Evolutionary conservation across 2,113 vertebrate genomes (phyloP), one percentile per base, ranked within the genome.

Genomic region (Rhineura floridana): DNA sequence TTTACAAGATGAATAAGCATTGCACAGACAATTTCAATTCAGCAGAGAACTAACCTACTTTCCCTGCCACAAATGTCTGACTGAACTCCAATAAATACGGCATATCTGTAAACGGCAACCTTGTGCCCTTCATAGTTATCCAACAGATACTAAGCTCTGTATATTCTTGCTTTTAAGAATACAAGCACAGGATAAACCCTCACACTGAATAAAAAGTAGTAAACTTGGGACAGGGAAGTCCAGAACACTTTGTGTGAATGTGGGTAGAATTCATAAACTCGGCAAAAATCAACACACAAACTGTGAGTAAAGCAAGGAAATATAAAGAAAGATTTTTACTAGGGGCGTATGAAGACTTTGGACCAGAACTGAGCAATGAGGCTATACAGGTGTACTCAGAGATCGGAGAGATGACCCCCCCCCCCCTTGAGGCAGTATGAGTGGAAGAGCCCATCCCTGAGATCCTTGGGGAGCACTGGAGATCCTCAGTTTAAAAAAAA

Each of bases 1-100:
- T 86, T 86, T 77, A 65, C 84, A 86, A 59, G 72, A 77, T 36
- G 19, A 63, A 77, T 63, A 77, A 77, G 55, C 52, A 25, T 65
- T 77, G 39, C 59, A 42, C 55, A 42, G 44, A 48, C 55, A 46
- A 77, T 65, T 77, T 46, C n/a, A 76, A 77, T 86, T 63, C 59
- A 63, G 39, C 28, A 12, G 55, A 63, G 55, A 46, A 77, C 73
- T 77, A 46, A 63, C 84, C 17, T 75, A 65, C 55, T 85, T 77
- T 36, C 73, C 30, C 50, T 33, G 10, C 30, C 21, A 62, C 52
- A 76, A 46, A 42, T 63, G 52, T 77, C 59, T 85, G 70, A 75
- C 72, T 46, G 42, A 86, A 86, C 19, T n/a, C 55, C 19, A n/a
- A 21, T 48, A 46, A 86, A 86, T 77, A 65, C 33, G n/a, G 44